Evolutionary conservation across 2,888 invertebrate genomes (phyloP).

Genomic region (Pristionchus arcanus): DNA sequence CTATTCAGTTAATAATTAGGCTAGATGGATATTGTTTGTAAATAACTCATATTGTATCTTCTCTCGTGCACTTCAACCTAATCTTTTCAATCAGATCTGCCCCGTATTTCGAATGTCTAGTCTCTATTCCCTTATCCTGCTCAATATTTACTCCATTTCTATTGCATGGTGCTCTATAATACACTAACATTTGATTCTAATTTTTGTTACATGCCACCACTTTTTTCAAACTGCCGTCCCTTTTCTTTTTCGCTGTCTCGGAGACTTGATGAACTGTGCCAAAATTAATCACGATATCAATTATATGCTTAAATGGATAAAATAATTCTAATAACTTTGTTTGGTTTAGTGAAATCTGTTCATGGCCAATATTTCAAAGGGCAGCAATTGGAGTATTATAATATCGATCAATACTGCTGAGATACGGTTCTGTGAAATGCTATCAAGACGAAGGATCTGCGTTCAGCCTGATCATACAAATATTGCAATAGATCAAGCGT

Average conservation of each 20-base stretch:
- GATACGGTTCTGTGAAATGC: no score
- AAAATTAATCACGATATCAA: neutral
- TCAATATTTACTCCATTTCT: slow-evolving; percentile 33
- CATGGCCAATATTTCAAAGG: no score
- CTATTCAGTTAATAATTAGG: slow-evolving; percentile 40
- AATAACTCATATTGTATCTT: slow-evolving; percentile 42
- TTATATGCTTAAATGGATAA: slow-evolving; percentile 17
- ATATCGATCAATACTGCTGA: no score
- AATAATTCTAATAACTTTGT: neutral
- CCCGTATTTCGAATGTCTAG: slow-evolving; percentile 39
- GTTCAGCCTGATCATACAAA: no score
- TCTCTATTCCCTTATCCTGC: neutral
- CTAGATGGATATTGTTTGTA: slow-evolving; percentile 50
- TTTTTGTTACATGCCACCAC: slow-evolving; percentile 19
- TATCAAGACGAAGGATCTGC: no score
- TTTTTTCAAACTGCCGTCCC: slow-evolving; percentile 1
- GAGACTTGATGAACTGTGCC: slow-evolving; percentile 35
- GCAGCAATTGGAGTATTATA: no score
- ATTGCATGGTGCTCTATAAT: slow-evolving; percentile 31
- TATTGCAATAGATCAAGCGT: no score
- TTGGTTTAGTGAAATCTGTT: no score
- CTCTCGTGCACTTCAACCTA: neutral
- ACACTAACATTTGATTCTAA: slow-evolving; percentile 38
- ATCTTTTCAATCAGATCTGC: slow-evolving; percentile 28
- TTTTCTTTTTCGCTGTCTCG: neutral